These are phyloP conservation scores for Pocillopora damicornis DNA, from an alignment of 64 coral and sea anemone species.

Conservation along the genomic window DNA sequence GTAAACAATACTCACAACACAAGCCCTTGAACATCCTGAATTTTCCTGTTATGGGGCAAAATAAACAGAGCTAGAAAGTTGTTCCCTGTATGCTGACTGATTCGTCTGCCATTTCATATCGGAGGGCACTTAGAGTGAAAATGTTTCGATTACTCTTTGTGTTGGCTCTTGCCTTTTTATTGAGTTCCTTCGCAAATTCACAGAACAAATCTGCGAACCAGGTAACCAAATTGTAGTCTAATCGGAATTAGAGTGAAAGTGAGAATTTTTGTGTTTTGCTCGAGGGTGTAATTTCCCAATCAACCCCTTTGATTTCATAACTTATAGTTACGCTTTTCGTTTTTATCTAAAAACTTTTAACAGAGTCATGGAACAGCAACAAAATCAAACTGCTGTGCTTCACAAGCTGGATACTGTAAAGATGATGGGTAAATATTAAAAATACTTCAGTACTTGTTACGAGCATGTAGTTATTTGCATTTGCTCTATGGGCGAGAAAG, in stretches of 20 bases:
- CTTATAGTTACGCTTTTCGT: background rate
- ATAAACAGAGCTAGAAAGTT: background rate
- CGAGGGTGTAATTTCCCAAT: background rate
- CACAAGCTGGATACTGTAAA: background rate
- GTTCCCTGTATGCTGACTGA: background rate
- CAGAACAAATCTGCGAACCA: background rate
- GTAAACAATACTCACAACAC: background rate
- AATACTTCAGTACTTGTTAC: too few relatives aligned
- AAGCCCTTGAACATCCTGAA: background rate
- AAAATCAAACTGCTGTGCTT: background rate
- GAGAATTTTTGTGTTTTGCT: background rate
- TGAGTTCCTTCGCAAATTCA: background rate
- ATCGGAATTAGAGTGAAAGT: background rate
- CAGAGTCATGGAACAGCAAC: background rate
- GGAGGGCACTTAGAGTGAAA: background rate
- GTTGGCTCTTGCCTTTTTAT: background rate
- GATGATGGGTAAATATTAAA: background rate
- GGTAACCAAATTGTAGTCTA: background rate
- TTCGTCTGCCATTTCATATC: background rate
- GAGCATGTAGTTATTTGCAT: too few relatives aligned
- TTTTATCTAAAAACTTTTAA: background rate
- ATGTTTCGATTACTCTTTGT: conserved; percentile 8
- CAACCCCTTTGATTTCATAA: background rate
- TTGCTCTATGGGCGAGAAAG: too few relatives aligned
- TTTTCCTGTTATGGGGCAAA: background rate